Percentiles rank a stretch among this genome's conserved stretches.
Evolutionary conservation across 1,140 invertebrate genomes (phyloP).

Genomic region (Lepidurus couesii): DNA sequence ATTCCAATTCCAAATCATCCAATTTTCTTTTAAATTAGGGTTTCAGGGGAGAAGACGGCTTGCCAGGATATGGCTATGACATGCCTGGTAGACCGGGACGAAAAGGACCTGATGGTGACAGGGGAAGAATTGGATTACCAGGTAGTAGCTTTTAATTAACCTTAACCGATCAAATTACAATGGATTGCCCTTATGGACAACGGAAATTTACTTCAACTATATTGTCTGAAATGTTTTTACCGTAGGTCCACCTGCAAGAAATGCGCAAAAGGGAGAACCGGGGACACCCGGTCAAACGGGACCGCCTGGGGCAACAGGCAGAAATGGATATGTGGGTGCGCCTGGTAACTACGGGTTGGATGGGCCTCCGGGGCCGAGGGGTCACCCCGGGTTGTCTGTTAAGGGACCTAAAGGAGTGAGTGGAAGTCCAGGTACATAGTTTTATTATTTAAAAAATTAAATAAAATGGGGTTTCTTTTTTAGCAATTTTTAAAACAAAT

Average conservation of each 20-base stretch:
- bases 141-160: slow-evolving; percentile 10
- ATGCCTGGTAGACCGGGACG: slow-evolving; percentile 44
- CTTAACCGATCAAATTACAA: no score
- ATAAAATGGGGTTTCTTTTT: no score
- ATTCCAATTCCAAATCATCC: no score
- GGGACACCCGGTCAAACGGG: slow-evolving; percentile 40
- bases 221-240: no score
- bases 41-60: slow-evolving; percentile 34
- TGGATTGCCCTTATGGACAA: background rate
- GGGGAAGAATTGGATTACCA: slow-evolving; percentile 27
- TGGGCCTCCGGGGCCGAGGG: slow-evolving; percentile 55
- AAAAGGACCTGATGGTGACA: no score
- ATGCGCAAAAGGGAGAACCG: slow-evolving; percentile 34
- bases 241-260: slow-evolving; percentile 35
- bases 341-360: slow-evolving; percentile 48
- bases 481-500: no score
- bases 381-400: slow-evolving; percentile 49
- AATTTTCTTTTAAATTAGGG: background rate
- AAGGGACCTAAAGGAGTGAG: slow-evolving; percentile 45
- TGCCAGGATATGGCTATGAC: slow-evolving; percentile 51
- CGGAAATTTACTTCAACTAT: background rate
- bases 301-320: slow-evolving; percentile 51
- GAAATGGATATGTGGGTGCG: slow-evolving; percentile 57
- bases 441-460: no score
- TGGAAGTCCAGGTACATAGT: slow-evolving; percentile 39